Base-by-base conservation (phyloP, 92 coral and sea anemone genomes). In the Muricea muricata region DNA sequence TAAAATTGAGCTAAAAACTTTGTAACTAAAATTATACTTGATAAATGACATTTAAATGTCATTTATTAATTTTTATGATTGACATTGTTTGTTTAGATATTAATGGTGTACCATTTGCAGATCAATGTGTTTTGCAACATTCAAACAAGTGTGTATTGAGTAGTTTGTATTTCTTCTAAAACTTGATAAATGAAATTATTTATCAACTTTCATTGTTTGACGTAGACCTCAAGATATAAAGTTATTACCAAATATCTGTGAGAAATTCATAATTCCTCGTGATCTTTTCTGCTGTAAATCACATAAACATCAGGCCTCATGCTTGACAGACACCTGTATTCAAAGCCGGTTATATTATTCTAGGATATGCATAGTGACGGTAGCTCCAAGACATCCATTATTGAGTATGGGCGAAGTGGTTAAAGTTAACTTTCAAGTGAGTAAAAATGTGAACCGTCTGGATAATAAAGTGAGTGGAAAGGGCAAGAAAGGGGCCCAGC, bases 391-490 rank as follows among this genome's bases (percentile, higher is more conserved):
- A 65, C 99, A 96, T 72, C 98, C 98, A 9, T 41, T 91, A 50
- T 86, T 96, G 28, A 82, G 89, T 56, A 70, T 76, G n/a, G 78
- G 91, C 56, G 80, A 80, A 25, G 81, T 93, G 63, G 39, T 89
- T 9, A 84, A 84, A 20, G 90, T 96, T 20, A 82, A 93, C 82
- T 96, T 93, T 80, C 99, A 96, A 90, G 97, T 96, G 52, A 87
- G 91, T 28, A 60, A 90, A 47, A 96, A 89, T 72, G 91, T 96
- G 46, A 96, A 96, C 83, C 82, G 99, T 42, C 91, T 96, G 48
- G 94, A 96, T 80, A 96, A 92, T 88, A 90, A 93, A 85, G 99
- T 93, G 33, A 88, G 93, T 46, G 99, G 99, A 13, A 96, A 96
- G 74, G 93, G 98, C 15, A 96, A 96, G 77, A 90, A 88, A 69